These are phyloP conservation scores for Leptosomus discolor DNA, from an alignment of 2,113 vertebrate genomes.

Conservation along the genomic window DNA sequence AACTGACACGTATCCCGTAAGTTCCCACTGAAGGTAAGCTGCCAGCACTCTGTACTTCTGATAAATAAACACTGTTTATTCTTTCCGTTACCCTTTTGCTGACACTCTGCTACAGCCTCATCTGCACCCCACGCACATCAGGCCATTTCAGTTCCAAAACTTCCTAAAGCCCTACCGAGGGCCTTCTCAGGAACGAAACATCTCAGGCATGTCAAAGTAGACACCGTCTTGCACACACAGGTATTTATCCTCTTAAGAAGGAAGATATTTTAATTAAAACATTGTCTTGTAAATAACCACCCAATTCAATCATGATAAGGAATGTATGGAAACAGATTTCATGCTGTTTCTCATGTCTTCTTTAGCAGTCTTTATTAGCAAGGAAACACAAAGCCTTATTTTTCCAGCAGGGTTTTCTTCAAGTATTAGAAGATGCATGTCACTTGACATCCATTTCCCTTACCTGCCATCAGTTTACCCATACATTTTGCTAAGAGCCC, in stretches of 20 bases:
- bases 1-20: rapidly evolving
- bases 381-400: neutral
- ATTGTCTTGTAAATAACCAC: neutral
- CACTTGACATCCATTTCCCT: neutral
- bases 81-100: neutral
- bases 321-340: neutral
- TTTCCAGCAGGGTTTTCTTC: neutral
- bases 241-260: neutral
- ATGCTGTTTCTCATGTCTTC: neutral
- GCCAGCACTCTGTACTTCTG: neutral
- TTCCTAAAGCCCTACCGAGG: neutral
- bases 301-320: neutral
- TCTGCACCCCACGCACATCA: neutral
- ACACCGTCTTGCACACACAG: neutral
- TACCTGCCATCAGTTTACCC: neutral
- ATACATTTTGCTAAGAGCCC: neutral
- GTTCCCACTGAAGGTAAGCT: neutral
- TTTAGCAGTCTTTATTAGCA: neutral
- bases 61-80: neutral
- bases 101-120: neutral
- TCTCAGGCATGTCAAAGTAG: neutral
- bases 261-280: neutral
- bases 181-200: rapidly evolving
- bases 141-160: neutral
- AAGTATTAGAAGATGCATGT: neutral